phyloP scores from a whole-genome alignment of 1,140 invertebrate species.

The Uloborus diversus region DNA sequence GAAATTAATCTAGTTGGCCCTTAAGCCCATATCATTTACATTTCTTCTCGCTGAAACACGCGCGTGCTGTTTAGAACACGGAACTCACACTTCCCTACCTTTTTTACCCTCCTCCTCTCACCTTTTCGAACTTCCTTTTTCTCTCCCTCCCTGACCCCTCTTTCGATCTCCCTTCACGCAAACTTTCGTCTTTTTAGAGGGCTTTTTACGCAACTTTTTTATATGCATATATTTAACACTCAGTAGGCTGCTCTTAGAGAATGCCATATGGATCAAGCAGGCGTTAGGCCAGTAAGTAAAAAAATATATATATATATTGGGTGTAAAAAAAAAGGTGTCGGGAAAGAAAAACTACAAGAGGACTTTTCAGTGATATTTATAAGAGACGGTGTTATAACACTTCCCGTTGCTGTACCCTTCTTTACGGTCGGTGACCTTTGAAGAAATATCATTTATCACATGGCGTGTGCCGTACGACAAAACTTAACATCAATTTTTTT shows the following conservation, averaged over 20 bases:
- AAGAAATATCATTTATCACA: slow-evolving; percentile 30
- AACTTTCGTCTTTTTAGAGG: not conserved
- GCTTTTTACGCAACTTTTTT: slow-evolving; percentile 21
- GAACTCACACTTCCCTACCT: no score
- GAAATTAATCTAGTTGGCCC: no score
- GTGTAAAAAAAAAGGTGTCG: slow-evolving; percentile 45
- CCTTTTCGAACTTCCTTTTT: not conserved
- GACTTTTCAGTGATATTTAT: slow-evolving; percentile 39
- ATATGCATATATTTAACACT: slow-evolving; percentile 1
- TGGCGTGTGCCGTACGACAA: slow-evolving; percentile 30
- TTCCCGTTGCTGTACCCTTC: slow-evolving; percentile 36
- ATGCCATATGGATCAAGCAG: slow-evolving; percentile 29
- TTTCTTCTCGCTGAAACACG: no score
- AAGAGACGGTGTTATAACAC: slow-evolving; percentile 24
- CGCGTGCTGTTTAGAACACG: no score
- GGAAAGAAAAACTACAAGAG: slow-evolving; percentile 51
- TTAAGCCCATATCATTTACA: no score
- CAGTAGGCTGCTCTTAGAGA: not conserved
- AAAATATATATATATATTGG: no score
- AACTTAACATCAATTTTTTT: slow-evolving; percentile 9
- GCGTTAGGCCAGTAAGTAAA: not conserved
- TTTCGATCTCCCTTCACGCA: not conserved
- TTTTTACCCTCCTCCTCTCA: not conserved
- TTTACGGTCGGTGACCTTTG: slow-evolving; percentile 35
- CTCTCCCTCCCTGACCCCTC: not conserved